These are phyloP conservation scores for Tinamus guttatus DNA, from an alignment of 2,113 vertebrate species.

Conservation along the genomic window DNA sequence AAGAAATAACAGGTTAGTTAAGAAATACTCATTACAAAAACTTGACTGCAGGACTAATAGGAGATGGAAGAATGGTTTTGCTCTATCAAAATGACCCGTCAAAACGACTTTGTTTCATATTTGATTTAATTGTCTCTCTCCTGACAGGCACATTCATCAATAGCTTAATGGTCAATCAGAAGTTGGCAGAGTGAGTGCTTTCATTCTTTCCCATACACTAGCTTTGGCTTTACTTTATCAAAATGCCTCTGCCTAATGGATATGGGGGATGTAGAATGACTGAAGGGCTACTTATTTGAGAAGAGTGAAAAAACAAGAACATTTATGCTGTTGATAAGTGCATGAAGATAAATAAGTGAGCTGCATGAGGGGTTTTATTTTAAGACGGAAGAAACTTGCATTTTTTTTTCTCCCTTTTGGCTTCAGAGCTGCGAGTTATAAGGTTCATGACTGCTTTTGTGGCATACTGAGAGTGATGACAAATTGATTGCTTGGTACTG, in stretches of 20 bases:
- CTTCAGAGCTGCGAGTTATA: constrained; percentile 88
- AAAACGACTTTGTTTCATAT: constrained; percentile 99
- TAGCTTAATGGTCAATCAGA: constrained; percentile 99
- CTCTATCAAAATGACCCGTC: constrained; percentile 97
- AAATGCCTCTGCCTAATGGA: constrained; percentile 98
- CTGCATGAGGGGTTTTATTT: constrained; percentile 73
- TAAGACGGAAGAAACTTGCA: constrained; percentile 79
- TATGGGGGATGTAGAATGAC: constrained; percentile 79
- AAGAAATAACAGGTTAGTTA: constrained; percentile 80
- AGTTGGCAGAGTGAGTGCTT: constrained; percentile 95
- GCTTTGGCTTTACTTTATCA: constrained; percentile 93
- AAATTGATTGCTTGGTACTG: constrained; percentile 92
- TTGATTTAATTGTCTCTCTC: constrained; percentile 99
- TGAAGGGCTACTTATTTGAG: constrained; percentile 89
- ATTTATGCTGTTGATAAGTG: constrained; percentile 83
- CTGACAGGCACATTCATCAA: constrained; percentile 99
- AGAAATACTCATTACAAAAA: constrained; percentile 85
- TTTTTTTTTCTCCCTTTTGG: constrained; percentile 56
- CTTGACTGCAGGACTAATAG: constrained; percentile 89
- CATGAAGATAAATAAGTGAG: constrained; percentile 80
- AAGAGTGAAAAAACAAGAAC: constrained; percentile 79
- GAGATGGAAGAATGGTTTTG: constrained; percentile 93
- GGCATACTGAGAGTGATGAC: constrained; percentile 90
- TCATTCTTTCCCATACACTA: constrained; percentile 95
- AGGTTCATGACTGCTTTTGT: constrained; percentile 88